phyloP scores from a whole-genome alignment of 2,113 vertebrate genomes.

The Phocoena phocoena region DNA sequence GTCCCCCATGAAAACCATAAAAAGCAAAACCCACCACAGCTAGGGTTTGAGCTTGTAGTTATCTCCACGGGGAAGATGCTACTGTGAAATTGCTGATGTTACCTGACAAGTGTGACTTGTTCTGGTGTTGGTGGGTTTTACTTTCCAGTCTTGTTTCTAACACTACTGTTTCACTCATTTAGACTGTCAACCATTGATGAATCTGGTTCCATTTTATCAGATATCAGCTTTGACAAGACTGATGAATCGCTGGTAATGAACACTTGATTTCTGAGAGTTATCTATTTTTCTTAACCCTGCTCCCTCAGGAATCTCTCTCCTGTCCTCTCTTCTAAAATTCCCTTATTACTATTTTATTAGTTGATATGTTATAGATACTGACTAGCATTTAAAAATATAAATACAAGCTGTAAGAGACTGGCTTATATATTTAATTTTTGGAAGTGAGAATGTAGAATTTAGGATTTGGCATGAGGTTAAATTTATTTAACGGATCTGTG shows the following conservation, averaged over 20 bases:
- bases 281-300: constrained; percentile 26
- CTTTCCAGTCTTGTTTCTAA: constrained; percentile 57
- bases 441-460: constrained; percentile 39
- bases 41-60: neutral
- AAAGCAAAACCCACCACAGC: neutral
- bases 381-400: constrained; percentile 57
- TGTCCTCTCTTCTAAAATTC: neutral
- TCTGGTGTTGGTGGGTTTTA: constrained; percentile 20
- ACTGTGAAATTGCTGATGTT: neutral
- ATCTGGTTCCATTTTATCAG: constrained; percentile 96
- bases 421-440: constrained; percentile 42
- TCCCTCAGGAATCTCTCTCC: neutral
- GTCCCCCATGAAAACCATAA: neutral
- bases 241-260: constrained; percentile 95
- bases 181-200: constrained; percentile 97
- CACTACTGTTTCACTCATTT: constrained; percentile 56
- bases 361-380: constrained; percentile 35
- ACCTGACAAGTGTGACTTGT: neutral
- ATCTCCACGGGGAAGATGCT: neutral
- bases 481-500: constrained; percentile 46
- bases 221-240: constrained; percentile 99
- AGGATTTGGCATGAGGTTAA: constrained; percentile 49
- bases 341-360: constrained; percentile 50
- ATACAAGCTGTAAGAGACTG: neutral
- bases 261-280: constrained; percentile 44